phyloP scores from a whole-genome alignment of 2,888 invertebrate species.

The Coecobrya sp. region DNA sequence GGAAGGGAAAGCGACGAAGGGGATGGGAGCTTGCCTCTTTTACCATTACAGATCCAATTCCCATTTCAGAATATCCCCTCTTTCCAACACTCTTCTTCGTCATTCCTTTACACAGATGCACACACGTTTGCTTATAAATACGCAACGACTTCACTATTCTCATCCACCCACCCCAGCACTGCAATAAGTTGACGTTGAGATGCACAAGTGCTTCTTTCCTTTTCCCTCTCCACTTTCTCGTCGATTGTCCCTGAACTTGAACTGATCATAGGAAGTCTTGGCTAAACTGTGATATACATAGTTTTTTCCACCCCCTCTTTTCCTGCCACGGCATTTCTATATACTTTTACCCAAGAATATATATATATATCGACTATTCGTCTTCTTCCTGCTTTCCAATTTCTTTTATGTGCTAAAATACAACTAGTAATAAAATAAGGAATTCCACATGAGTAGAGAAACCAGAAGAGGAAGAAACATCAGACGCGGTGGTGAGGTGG shows the following conservation, averaged over 20 bases:
- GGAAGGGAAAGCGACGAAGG: slow-evolving; percentile 36
- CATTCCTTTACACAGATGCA: slow-evolving; percentile 60
- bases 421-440: slow-evolving; percentile 86
- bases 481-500: slow-evolving; percentile 56
- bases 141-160: slow-evolving; percentile 22
- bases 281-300: slow-evolving; percentile 50
- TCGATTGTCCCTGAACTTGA: slow-evolving; percentile 69
- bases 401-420: slow-evolving; percentile 86
- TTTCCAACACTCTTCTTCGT: slow-evolving; percentile 69
- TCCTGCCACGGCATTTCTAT: slow-evolving; percentile 48
- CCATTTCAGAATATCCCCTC: slow-evolving; percentile 76
- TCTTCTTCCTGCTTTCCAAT: slow-evolving; percentile 66
- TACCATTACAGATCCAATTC: slow-evolving; percentile 75
- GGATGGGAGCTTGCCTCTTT: slow-evolving; percentile 59
- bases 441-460: slow-evolving; percentile 85
- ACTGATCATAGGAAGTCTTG: slow-evolving; percentile 53
- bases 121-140: slow-evolving; percentile 30
- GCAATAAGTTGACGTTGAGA: slow-evolving; percentile 67
- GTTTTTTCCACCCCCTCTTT: slow-evolving; percentile 58
- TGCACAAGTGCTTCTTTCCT: slow-evolving; percentile 69
- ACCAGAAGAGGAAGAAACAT: slow-evolving; percentile 65
- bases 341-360: slow-evolving; percentile 13
- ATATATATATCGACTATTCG: slow-evolving; percentile 42
- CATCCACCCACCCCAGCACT: slow-evolving; percentile 46
- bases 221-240: slow-evolving; percentile 49